phyloP scores from a whole-genome alignment of 2,113 vertebrate genomes.

The Acinonyx jubatus region DNA sequence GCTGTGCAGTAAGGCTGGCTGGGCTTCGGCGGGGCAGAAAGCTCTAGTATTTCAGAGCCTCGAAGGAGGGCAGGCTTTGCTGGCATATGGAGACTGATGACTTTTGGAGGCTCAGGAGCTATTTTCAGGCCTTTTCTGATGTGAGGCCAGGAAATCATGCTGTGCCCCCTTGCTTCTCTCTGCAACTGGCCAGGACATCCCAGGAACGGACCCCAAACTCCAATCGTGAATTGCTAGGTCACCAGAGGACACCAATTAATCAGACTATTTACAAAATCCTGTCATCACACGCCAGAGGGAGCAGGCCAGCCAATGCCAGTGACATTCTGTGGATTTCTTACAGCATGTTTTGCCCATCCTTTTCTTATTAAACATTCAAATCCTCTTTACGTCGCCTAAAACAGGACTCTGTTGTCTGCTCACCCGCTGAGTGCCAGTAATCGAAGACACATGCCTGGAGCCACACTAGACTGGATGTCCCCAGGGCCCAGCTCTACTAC shows the following conservation, averaged over 20 bases:
- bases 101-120: background rate
- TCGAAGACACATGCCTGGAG: conserved; percentile 64
- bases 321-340: conserved; percentile 61
- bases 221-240: conserved; percentile 42
- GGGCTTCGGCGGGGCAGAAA: background rate
- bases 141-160: background rate
- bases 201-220: conserved; percentile 4
- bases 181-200: background rate
- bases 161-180: background rate
- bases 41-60: background rate
- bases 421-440: conserved; percentile 54
- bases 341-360: conserved; percentile 27
- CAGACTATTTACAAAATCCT: conserved; percentile 59
- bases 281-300: conserved; percentile 63
- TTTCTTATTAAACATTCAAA: conserved; percentile 76
- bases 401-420: conserved; percentile 49
- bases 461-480: conserved; percentile 19
- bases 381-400: conserved; percentile 44
- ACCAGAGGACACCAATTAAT: conserved; percentile 59
- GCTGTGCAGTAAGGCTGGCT: too few species aligned
- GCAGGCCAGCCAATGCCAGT: conserved; percentile 28
- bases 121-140: background rate
- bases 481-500: conserved; percentile 8
- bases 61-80: background rate
- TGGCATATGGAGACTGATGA: background rate